Percentiles rank a stretch among this genome's conserved stretches.
Evolutionary conservation across 2,797 vertebrate species (phyloP).

Genomic region (Saguinus oedipus): DNA sequence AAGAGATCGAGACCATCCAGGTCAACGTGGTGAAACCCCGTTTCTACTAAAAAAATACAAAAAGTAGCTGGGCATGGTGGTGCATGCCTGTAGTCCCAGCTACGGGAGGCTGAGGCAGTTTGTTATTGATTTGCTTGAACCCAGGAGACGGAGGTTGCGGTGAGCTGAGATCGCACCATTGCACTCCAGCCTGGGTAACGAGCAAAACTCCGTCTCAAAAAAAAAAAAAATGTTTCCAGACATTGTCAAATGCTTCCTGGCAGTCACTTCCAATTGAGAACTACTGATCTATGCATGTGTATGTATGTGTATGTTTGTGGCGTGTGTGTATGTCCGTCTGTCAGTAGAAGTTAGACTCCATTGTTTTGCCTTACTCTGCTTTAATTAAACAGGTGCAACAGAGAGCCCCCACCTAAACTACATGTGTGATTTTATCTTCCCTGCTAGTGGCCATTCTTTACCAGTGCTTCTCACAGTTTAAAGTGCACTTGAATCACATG

Average conservation of each 20-base stretch:
- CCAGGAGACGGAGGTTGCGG: too few species aligned
- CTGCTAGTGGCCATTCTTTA: background rate
- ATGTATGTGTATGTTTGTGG: background rate
- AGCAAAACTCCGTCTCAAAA: too few species aligned
- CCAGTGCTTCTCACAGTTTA: background rate
- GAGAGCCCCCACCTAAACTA: background rate
- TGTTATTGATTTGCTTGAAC: too few species aligned
- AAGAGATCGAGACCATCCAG: too few species aligned
- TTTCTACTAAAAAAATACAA: too few species aligned
- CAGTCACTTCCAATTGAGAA: background rate
- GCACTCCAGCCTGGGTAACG: too few species aligned
- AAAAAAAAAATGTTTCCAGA: constrained; percentile 7
- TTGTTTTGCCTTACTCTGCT: background rate
- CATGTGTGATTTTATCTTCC: background rate
- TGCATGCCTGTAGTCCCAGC: too few species aligned
- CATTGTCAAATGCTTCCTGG: background rate
- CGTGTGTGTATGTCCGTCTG: background rate
- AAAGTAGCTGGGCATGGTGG: too few species aligned
- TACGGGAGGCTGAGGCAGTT: too few species aligned
- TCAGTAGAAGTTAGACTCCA: background rate
- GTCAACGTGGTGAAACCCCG: too few species aligned
- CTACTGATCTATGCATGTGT: background rate
- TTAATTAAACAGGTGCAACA: background rate
- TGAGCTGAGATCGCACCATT: too few species aligned
- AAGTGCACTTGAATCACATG: background rate